Base-by-base conservation (phyloP, 2,888 invertebrate species). In the Stenodema calcarata region DNA sequence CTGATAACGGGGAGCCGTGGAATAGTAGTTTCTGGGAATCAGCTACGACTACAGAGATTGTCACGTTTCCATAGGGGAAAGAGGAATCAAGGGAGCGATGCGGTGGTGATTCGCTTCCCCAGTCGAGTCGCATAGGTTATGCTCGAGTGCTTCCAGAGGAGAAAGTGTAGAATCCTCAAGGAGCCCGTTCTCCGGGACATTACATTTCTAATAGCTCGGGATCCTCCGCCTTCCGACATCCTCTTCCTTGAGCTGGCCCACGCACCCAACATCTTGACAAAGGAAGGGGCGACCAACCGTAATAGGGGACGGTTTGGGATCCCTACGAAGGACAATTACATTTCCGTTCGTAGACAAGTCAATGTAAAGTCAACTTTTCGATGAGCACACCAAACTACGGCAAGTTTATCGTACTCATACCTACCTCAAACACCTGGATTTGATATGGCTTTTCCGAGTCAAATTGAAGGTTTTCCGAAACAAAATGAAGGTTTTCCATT, bases 121-220 rank as follows among this genome's bases (percentile, higher is more conserved):
- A 62, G 62, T 62, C 27, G 9, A 62, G 62, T 62, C 62, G 62
- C 62, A 62, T 62, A 62, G 62, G 62, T 62, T 62, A 62, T 62
- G 62, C 62, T 62, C 62, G 62, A 62, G 62, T 62, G 62, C 62
- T 18, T 62, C 54, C 23, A 62, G 62, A 62, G 23, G 62, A 62
- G 62, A 62, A 62, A 62, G 62, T 62, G 62, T 62, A 62, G 62
- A 62, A 62, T 62, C 62, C 62, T 62, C 62, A 62, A 62, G 73
- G 73, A 73, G 73, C 30, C 73, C 35, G 30, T 73, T 73, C 73
- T 35, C 73, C 35, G 73, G 73, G 41, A 30, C 73, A 73, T 73
- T 73, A 73, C 73, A 35, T 41, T 73, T 73, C 73, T 73, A 73
- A 73, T 73, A 73, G 73, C 35, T 4, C 73, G 9, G 73, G 23